Evolutionary conservation across 2,888 invertebrate species (phyloP), one percentile per base, ranked within the genome.

Genomic region (Drosophila picticornis): DNA sequence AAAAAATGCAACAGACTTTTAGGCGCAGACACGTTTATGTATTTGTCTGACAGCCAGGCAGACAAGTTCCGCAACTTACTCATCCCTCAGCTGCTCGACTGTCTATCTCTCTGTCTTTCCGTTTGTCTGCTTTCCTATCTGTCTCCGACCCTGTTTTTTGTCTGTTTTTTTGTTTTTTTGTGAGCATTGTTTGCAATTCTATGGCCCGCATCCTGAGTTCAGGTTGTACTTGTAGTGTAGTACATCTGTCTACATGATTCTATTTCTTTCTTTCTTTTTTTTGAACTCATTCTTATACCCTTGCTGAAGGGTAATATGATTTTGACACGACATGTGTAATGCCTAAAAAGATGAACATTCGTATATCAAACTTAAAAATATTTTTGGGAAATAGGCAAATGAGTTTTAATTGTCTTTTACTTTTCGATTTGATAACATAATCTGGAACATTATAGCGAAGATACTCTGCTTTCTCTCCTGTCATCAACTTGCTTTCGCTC

Each of bases 11-110:
- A 62, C 82, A 86, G 81, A 90, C 78, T 82, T 81, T 83, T 79
- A 88, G 90, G 88, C 88, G 80, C 83, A 89, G 86, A 89, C 89
- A 89, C 83, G 84, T 88, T 84, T 88, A 88, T 85, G 77, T 81
- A 76, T 80, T 84, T 84, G 80, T 81, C 81, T 81, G 87, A 84
- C 84, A 77, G 59, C 51, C 67, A 67, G 78, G 75, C 80, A 73
- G 81, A 81, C 80, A 73, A 79, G 71, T 72, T 80, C 61, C 80
- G 73, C 73, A 69, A 75, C 72, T 72, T 56, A 51, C 65, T 43
- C 61, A 63, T 29, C 31, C 66, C 51, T 16, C 22, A 16, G 9
- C 46, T 16, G 25, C 25, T n/a, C 13, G 56, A 7, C 64, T 51
- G 34, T 29, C 50, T 60, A 63, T 61, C 79, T 72, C 62, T 72